Evolutionary conservation across 1,140 invertebrate species (phyloP).

Genomic region (Stratiolaelaps scimitus): DNA sequence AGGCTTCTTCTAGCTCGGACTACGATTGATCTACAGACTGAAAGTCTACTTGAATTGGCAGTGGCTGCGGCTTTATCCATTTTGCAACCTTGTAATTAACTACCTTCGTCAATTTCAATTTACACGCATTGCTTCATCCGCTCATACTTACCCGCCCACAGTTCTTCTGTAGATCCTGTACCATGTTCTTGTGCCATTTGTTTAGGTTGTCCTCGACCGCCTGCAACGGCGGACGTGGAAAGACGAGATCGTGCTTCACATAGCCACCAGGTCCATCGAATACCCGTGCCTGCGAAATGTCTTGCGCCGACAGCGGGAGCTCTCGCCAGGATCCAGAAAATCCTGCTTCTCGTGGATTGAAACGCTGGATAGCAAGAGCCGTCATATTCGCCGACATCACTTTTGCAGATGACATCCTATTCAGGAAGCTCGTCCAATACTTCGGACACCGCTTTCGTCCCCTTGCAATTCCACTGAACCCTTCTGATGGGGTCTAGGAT

Average conservation of each 20-base stretch:
- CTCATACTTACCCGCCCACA: not conserved
- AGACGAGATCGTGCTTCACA: slow-evolving; percentile 15
- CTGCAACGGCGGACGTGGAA: not conserved
- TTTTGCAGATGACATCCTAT: not conserved
- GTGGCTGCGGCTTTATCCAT: no score
- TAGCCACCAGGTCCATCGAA: slow-evolving; percentile 18
- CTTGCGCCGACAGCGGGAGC: not conserved
- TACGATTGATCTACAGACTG: no score
- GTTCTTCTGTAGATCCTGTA: slow-evolving; percentile 21
- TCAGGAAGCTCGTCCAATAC: not conserved
- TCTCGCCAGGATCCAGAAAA: slow-evolving; percentile 4
- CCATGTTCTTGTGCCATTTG: slow-evolving; percentile 27
- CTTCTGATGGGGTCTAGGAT: not conserved
- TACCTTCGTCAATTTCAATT: no score
- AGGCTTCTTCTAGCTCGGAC: no score
- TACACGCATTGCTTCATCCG: no score
- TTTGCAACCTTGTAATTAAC: no score
- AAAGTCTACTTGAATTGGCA: no score
- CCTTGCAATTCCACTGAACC: not conserved
- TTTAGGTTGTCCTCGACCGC: slow-evolving; percentile 21
- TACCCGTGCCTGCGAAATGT: slow-evolving; percentile 5
- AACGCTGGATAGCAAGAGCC: not conserved
- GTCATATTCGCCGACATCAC: not conserved
- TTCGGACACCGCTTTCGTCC: not conserved
- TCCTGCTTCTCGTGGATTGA: slow-evolving; percentile 3